Base-by-base conservation (phyloP, 2,888 invertebrate genomes). In the Aphodius granarius region DNA sequence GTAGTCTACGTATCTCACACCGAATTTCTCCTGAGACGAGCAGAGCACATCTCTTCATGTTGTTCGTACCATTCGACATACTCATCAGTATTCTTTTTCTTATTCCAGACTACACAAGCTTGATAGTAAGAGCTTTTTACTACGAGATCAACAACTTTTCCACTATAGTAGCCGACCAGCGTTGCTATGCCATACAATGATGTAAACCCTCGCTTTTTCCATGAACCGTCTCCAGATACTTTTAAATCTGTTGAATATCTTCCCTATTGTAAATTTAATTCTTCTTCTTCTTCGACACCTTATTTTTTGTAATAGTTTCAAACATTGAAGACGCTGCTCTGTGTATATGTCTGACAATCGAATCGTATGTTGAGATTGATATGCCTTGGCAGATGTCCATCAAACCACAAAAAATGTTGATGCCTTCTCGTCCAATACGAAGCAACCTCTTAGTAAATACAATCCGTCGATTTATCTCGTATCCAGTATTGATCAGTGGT, bases 401-500 rank as follows among this genome's bases (percentile, higher is more conserved):
- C 62, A 81, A 65, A 73, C 78, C 76, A 76, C 80, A 79, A 78
- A 83, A 83, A 62, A 83, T 64, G 76, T 83, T 81, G 18, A 83
- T 73, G 16, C 83, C 81, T 78, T 82, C 78, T 79, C 81, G 77
- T 75, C 78, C 79, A 23, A 83, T 66, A 71, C 81, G 82, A 70
- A 83, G 76, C 23, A 83, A 80, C 17, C 66, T 66, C 81, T 82
- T 81, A 13, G 81, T 81, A 70, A 81, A 81, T 19, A 81, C 79
- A 70, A 83, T 81, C 77, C 81, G 76, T 6, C 81, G 71, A 78
- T 82, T 82, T 66, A 82, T 81, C 79, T 82, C 83, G 72, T 72
- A 83, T 62, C 79, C 81, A 75, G 77, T 81, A 73, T 80, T 77
- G 6, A 80, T 75, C 43, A 78, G 76, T 20, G 81, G 80, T 64